phyloP scores from a whole-genome alignment of 2,797 vertebrate species.

The Chloroceryle inda region DNA sequence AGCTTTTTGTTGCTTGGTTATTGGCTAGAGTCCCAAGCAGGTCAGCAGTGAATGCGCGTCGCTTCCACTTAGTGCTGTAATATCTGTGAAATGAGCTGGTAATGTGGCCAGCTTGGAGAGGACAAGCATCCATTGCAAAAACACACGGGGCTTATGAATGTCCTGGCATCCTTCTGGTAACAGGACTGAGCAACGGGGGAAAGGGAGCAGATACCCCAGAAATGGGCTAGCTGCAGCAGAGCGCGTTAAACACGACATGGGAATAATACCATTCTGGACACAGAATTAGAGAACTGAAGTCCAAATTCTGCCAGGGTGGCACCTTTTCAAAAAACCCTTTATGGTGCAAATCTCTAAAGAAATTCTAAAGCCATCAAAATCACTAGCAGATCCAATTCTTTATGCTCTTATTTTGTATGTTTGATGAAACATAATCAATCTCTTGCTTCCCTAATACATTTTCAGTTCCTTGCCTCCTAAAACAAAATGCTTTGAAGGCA shows the following conservation, averaged over 20 bases:
- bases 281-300: not conserved
- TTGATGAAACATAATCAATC: not conserved
- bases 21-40: not conserved
- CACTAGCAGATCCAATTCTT: not conserved
- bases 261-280: not conserved
- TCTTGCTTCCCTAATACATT: not conserved
- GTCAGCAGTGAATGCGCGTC: not conserved
- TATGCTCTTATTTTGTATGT: not conserved
- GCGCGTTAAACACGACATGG: not conserved
- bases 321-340: not conserved
- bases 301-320: not conserved
- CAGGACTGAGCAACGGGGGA: not conserved
- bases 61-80: not conserved
- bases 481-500: not conserved
- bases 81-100: not conserved
- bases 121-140: not conserved
- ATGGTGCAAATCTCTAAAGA: not conserved
- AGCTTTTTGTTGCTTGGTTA: slow-evolving; percentile 4
- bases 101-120: not conserved
- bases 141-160: not conserved
- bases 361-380: not conserved
- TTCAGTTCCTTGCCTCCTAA: not conserved
- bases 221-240: not conserved
- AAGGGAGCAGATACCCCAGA: not conserved
- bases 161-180: not conserved